Evolutionary conservation across 1,140 invertebrate species (phyloP), one percentile per base, ranked within the genome.

Genomic region (Ostrea denselamellosa): DNA sequence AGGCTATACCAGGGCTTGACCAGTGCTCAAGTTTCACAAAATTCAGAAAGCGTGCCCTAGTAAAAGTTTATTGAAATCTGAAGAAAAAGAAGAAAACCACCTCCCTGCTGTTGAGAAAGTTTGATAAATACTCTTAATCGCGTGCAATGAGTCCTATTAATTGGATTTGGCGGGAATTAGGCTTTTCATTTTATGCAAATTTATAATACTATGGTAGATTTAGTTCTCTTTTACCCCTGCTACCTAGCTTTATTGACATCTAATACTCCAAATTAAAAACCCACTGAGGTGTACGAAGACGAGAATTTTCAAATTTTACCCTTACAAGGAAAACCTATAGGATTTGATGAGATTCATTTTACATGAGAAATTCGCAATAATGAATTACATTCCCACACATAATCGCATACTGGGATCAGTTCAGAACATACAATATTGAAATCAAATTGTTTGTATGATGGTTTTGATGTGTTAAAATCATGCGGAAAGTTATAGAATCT

Each of bases 101-200:
- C 56, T n/a, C 17, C 25, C 25, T 25, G 7, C 68, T 14, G 68
- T n/a, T n/a, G 22, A 71, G 28, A 28, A 25, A 71, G 68, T 77
- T 77, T 14, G 25, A 77, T 77, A 34, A 77, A 77, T 77, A 77
- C 22, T 34, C 9, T 77, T 77, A 77, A 77, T 77, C 68, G 68
- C 25, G 22, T 77, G 68, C 68, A 77, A 77, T 77, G 68, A 77
- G 22, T 77, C 68, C 28, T 28, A 14, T 14, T 34, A 77, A 77
- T 77, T 77, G 68, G 22, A 77, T 77, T 77, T 77, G 68, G 56
- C 28, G 14, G 68, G 68, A 34, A 77, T 77, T 77, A 77, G 28
- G 22, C 68, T 77, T 77, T 62, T 77, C 68, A 77, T 77, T 77
- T 77, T 77, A 77, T 77, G 68, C 22, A 77, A 77, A 77, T 77